Conservation (phyloP, 2,888 invertebrate species). For the Lepetodrilus schrolli region DNA sequence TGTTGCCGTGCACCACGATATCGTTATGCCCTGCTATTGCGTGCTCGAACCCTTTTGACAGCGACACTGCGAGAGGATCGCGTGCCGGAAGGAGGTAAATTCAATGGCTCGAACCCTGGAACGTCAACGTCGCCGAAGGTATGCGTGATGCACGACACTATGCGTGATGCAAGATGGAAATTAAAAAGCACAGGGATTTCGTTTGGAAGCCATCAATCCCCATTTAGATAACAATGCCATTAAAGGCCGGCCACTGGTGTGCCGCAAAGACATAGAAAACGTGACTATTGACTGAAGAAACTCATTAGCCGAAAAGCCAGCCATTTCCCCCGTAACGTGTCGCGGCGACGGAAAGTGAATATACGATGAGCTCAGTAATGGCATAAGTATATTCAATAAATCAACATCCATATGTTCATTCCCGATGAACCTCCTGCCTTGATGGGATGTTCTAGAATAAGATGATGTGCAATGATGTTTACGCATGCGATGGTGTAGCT, state of each 20-base stretch:
- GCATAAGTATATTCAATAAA: too few relatives aligned
- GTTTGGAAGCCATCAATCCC: constrained; percentile 26
- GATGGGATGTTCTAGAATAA: too few relatives aligned
- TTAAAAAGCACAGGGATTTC: constrained; percentile 26
- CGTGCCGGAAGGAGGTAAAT: constrained; percentile 2
- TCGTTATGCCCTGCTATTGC: neutral
- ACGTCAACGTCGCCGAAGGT: neutral
- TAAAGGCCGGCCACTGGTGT: neutral
- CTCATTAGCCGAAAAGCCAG: neutral
- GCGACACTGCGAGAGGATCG: neutral
- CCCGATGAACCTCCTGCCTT: too few relatives aligned
- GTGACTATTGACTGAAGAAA: neutral
- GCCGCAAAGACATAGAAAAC: neutral
- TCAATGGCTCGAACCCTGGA: neutral
- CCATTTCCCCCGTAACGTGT: neutral
- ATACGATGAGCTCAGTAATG: too few relatives aligned
- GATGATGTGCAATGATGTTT: too few relatives aligned
- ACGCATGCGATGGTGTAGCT: too few relatives aligned
- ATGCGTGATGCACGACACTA: constrained; percentile 6
- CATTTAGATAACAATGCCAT: constrained; percentile 25
- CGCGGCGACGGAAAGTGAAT: too few relatives aligned
- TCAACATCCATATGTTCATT: too few relatives aligned
- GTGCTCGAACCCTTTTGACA: neutral
- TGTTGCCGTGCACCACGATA: neutral
- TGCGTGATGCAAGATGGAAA: constrained; percentile 24